Percentiles rank a stretch among this genome's conserved stretches.
phyloP scores from a whole-genome alignment of 2,888 invertebrate genomes.

The Scelioninae gen. 2 region DNA sequence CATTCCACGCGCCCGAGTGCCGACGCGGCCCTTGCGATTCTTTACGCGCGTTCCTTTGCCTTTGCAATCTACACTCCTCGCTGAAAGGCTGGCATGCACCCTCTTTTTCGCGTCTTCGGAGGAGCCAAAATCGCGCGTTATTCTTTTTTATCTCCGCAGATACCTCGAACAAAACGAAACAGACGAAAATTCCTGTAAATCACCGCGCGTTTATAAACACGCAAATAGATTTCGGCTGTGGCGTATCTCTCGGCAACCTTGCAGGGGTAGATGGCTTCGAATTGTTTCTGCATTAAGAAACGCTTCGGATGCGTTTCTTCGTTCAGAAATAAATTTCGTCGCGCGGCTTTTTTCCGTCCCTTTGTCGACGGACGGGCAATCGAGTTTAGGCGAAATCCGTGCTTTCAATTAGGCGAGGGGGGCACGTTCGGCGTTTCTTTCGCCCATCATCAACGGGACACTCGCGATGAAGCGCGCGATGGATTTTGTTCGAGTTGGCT shows the following conservation, averaged over 20 bases:
- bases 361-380: no score
- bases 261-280: background rate
- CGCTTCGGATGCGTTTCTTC: background rate
- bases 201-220: constrained; percentile 56
- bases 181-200: constrained; percentile 56
- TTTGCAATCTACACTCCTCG: constrained; percentile 61
- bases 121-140: constrained; percentile 49
- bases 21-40: constrained; percentile 61
- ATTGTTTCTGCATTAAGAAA: constrained; percentile 21
- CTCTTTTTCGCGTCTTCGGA: constrained; percentile 60
- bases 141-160: constrained; percentile 52
- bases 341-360: no score
- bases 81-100: constrained; percentile 64
- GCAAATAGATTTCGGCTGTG: constrained; percentile 52
- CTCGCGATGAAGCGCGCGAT: no score
- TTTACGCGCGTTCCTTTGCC: constrained; percentile 64
- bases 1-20: constrained; percentile 63
- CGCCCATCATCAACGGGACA: no score
- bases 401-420: no score
- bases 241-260: constrained; percentile 35
- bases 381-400: no score
- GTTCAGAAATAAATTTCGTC: background rate
- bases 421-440: no score
- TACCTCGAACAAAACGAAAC: constrained; percentile 28
- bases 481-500: no score